Evolutionary conservation across 2,113 vertebrate species (phyloP), one percentile per base, ranked within the genome.

Genomic region (Mobula birostris): DNA sequence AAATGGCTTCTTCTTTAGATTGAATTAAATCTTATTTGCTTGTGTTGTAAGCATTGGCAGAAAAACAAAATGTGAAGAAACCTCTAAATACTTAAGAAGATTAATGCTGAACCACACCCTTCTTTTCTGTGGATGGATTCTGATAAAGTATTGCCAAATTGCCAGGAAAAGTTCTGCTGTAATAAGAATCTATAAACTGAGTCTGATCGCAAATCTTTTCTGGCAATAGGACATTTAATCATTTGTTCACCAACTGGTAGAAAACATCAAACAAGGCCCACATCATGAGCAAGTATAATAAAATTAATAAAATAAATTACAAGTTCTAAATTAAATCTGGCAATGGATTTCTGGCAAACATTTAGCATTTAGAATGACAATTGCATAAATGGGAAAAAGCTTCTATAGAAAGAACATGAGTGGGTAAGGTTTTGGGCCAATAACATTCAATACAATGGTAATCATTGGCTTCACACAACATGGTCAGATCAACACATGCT

Each of bases 251-350:
- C 90, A 68, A 92, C 70, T 92, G 72, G 72, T 36, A 92, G 68
- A 92, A 91, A 92, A 72, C 32, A 92, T 72, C 19, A 19, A 40
- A 92, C 90, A 92, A 40, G 36, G 70, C 63, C n/a, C 90, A 92
- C 40, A 70, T 92, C 70, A 66, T 72, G 36, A n/a, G 24, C 66
- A 72, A 24, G 32, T 11, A 40, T 74, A 72, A 92, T 40, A 66
- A 92, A 66, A 92, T 92, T 72, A 92, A 92, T 92, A 68, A 92
- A 92, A 92, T 92, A 92, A 40, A 72, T 91, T 68, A n/a, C n/a
- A 19, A 5, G 27, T n/a, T 90, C 24, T 66, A 91, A 66, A 15
- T 91, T 91, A 91, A 91, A 68, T 66, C 63, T 68, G 61, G 87
- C 61, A 91, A 68, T 91, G 63, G 87, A 66, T 91, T 68, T n/a